Conservation (phyloP, 2,797 vertebrate species). For the Diglossa cyanea region DNA sequence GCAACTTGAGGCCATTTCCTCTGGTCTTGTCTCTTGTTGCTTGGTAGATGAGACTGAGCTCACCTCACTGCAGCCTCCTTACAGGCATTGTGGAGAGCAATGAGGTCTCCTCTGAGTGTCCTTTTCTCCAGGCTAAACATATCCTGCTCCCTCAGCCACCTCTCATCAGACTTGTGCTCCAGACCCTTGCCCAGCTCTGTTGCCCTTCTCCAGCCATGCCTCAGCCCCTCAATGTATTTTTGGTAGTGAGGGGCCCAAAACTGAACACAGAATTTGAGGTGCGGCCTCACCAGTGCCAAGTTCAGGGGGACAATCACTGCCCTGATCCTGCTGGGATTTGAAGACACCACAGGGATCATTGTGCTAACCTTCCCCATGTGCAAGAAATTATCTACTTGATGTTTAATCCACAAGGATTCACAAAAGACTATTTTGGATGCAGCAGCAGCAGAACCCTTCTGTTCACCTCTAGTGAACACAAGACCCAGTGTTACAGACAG, state of each 20-base stretch:
- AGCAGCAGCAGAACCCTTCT: background rate
- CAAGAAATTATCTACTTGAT: background rate
- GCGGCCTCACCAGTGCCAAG: fast-evolving
- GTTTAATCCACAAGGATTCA: background rate
- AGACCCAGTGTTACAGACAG: background rate
- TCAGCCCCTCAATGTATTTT: background rate
- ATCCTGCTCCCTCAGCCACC: fast-evolving
- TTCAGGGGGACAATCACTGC: background rate
- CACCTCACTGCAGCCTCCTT: background rate
- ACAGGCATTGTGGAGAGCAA: background rate
- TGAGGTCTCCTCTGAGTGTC: background rate
- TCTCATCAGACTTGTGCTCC: background rate
- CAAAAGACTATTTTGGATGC: background rate
- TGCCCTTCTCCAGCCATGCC: fast-evolving
- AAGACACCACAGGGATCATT: background rate
- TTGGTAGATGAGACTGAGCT: background rate
- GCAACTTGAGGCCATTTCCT: background rate
- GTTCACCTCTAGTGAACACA: background rate
- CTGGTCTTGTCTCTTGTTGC: background rate
- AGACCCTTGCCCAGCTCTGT: fast-evolving
- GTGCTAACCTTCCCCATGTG: background rate
- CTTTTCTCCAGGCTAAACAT: background rate
- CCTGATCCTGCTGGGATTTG: background rate
- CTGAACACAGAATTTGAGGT: background rate
- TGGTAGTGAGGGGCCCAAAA: fast-evolving